Conservation (phyloP, 2,888 invertebrate genomes). For the Gonocerus acuteangulatus region DNA sequence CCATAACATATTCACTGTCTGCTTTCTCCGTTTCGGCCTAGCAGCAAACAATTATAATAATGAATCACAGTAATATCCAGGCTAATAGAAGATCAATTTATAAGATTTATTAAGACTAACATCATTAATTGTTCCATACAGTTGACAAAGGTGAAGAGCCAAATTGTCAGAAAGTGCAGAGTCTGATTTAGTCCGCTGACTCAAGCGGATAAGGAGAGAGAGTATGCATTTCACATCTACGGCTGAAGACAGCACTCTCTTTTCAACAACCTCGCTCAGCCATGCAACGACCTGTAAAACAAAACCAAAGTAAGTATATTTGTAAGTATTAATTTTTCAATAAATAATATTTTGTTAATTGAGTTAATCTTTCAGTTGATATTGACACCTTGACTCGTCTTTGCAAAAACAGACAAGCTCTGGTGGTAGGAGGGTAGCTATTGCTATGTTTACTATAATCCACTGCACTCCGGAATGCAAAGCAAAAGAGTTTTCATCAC, state of each 20-base stretch:
- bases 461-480: too few species aligned
- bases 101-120: constrained; percentile 42
- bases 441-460: too few species aligned
- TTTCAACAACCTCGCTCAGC: constrained; percentile 43
- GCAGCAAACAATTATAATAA: not conserved
- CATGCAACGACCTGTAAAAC: constrained; percentile 44
- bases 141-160: constrained; percentile 44
- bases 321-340: too few species aligned
- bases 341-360: too few species aligned
- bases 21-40: constrained; percentile 36
- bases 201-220: constrained; percentile 42
- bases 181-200: constrained; percentile 43
- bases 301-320: too few species aligned
- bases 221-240: constrained; percentile 42
- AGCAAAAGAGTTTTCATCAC: too few species aligned
- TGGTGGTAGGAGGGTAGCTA: too few species aligned
- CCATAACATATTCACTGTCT: constrained; percentile 32
- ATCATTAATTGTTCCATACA: constrained; percentile 46
- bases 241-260: constrained; percentile 41
- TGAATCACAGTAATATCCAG: too few species aligned
- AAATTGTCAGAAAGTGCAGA: constrained; percentile 45
- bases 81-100: too few species aligned
- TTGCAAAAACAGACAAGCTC: too few species aligned
- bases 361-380: too few species aligned
- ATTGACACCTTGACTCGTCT: too few species aligned